A percentile compares a stretch with the other conserved stretches of the same genome.
These are phyloP conservation scores for Anolis sagrei DNA, from an alignment of 2,113 vertebrate genomes.

Conservation along the genomic window DNA sequence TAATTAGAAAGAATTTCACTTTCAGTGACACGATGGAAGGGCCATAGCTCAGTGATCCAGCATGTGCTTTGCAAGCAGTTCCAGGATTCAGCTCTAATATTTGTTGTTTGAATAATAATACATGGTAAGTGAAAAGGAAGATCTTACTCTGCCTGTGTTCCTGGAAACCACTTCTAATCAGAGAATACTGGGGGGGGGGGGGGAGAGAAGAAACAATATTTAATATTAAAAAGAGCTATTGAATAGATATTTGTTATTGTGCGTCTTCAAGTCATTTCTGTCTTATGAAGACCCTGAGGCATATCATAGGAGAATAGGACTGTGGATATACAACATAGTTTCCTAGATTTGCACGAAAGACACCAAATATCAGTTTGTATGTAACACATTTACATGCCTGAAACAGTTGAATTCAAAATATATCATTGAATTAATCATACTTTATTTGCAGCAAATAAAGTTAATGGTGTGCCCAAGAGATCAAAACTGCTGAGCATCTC, in stretches of 20 bases:
- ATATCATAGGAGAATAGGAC: too few relatives aligned
- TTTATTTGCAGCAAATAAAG: background rate
- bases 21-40: background rate
- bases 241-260: background rate
- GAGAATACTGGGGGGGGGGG: background rate
- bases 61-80: too few relatives aligned
- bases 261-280: too few relatives aligned
- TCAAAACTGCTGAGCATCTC: too few relatives aligned
- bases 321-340: background rate
- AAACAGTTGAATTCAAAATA: background rate
- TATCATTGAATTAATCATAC: background rate
- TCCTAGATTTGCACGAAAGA: background rate
- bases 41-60: too few relatives aligned
- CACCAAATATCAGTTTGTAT: background rate
- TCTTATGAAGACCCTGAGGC: too few relatives aligned
- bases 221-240: background rate
- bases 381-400: too few relatives aligned
- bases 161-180: background rate
- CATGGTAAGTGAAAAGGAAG: background rate
- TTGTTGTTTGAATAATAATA: background rate
- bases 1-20: background rate
- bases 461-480: background rate
- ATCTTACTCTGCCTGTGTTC: background rate
- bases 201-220: background rate
- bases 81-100: background rate